Base-by-base conservation (phyloP, 1,140 invertebrate species). In the Lordiphosa mommai region DNA sequence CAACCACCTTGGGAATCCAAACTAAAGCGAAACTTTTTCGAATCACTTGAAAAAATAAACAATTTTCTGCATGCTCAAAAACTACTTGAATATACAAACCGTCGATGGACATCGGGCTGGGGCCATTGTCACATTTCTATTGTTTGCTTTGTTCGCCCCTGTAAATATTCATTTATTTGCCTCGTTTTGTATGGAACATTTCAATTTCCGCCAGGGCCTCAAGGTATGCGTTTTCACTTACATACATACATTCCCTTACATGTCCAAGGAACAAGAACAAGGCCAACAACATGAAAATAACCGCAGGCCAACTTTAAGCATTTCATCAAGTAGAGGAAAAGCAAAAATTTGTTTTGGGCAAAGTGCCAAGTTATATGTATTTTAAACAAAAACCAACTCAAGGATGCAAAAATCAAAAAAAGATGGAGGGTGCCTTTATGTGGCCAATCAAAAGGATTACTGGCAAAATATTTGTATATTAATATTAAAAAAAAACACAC, bases 131-230 rank as follows among this genome's bases (percentile, higher is more conserved):
- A 82, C 67, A 72, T 80, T 74, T 74, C 57, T 56, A 71, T 80
- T 80, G 32, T 53, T 64, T 55, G 53, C 52, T 61, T 72, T 76
- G 77, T 58, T 84, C 65, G 67, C 52, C 55, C 55, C 40, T 59
- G 57, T 56, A 69, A 84, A 84, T 77, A 84, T 57, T 50, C 67
- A 80, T 80, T 82, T 74, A 71, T 80, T 66, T 80, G 56, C 61
- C 37, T 44, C 30, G 47, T 47, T 52, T 49, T 70, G 51, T 68
- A 51, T 57, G 46, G 56, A 68, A 84, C 72, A 82, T 82, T 82
- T 82, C 63, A 82, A 82, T 82, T 82, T 82, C 77, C 77, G 65
- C 52, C 58, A 72, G 63, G 52, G 37, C 55, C 55, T 44, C 56
- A 9, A 63, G 64, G 57, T 68, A 59, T 55, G 49, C 50, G 20